A percentile compares a stretch with the other conserved stretches of the same genome.
Conservation (phyloP, 1,140 invertebrate genomes). For the Scaptomyza graminum region DNA sequence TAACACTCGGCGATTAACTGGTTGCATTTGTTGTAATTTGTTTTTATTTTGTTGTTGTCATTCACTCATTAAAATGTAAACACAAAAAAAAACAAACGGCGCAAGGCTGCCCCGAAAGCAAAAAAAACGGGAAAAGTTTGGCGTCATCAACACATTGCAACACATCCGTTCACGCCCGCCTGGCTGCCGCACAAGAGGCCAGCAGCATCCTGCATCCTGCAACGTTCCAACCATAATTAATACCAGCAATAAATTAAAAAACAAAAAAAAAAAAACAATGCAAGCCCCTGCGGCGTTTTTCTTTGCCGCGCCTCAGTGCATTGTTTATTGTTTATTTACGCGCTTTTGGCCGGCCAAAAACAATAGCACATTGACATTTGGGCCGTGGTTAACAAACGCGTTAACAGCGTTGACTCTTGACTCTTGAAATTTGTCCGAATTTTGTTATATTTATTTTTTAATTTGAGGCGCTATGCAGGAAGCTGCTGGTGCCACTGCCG, state of each 20-base stretch:
- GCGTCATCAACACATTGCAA: conserved; percentile 70
- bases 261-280: conserved; percentile 34
- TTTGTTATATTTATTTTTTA: conserved; percentile 1
- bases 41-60: conserved; percentile 5
- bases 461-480: conserved; percentile 21
- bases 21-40: neutral
- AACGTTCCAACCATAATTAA: conserved; percentile 36
- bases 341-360: conserved; percentile 27
- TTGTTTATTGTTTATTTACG: conserved; percentile 50
- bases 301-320: conserved; percentile 3
- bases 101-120: conserved; percentile 4
- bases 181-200: too few relatives aligned
- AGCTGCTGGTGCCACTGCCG: conserved; percentile 7
- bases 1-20: too few relatives aligned
- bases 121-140: conserved; percentile 39
- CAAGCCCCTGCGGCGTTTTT: neutral
- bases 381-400: conserved; percentile 12
- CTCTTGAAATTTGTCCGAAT: neutral
- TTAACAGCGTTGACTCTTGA: conserved; percentile 28
- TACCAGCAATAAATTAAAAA: too few relatives aligned
- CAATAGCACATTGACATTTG: neutral
- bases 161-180: conserved; percentile 62
- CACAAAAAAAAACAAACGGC: conserved; percentile 24
- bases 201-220: conserved; percentile 20
- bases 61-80: conserved; percentile 21